A percentile compares a stretch with the other conserved stretches of the same genome.
phyloP scores from a whole-genome alignment of 2,113 vertebrate genomes.

The Nycticebus coucang region DNA sequence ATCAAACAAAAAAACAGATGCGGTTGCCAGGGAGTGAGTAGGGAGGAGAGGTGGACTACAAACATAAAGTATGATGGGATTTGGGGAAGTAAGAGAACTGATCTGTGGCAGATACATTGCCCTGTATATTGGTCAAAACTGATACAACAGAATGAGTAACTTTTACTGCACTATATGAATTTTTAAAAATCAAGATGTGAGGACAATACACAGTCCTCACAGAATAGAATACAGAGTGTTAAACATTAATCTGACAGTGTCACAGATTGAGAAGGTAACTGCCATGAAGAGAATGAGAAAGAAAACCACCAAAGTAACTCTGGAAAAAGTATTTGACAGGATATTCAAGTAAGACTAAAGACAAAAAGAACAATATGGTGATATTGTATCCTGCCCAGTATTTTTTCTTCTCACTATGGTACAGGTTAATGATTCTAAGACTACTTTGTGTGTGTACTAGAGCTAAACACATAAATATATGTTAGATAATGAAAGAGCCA shows the following conservation, averaged over 20 bases:
- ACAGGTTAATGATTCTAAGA: background rate
- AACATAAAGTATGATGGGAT: background rate
- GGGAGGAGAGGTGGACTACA: background rate
- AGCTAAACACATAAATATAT: background rate
- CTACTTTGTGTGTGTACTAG: background rate
- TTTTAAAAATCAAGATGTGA: background rate
- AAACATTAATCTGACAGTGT: background rate
- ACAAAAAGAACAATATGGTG: background rate
- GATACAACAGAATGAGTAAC: background rate
- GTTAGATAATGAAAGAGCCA: background rate
- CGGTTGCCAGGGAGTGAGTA: background rate
- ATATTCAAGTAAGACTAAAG: background rate
- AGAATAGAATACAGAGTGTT: background rate
- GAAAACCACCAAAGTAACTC: background rate
- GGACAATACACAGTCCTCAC: too few species aligned
- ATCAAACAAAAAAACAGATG: background rate
- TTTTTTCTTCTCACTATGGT: background rate
- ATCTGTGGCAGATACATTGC: too few species aligned
- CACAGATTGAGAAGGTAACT: background rate
- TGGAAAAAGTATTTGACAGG: background rate
- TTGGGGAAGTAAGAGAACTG: background rate
- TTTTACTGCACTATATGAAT: background rate
- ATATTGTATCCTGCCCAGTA: background rate
- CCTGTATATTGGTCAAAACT: background rate
- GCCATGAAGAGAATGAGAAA: background rate